A percentile compares a stretch with the other conserved stretches of the same genome.
These are phyloP conservation scores for Medauroidea extradentata DNA, from an alignment of 1,140 invertebrate genomes.

Conservation along the genomic window DNA sequence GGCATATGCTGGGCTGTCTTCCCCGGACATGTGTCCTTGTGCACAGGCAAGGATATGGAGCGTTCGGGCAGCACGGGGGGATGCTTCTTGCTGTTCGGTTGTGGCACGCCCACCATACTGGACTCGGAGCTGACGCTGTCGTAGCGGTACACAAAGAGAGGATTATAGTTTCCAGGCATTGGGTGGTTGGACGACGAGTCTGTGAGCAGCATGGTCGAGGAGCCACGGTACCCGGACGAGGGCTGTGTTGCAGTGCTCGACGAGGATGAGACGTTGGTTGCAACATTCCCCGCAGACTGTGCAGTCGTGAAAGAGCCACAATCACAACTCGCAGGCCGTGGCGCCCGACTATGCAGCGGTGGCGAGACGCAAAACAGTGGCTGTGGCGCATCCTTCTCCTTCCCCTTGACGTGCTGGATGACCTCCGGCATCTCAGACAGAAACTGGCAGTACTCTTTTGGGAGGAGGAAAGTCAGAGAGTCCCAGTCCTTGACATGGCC, in stretches of 20 bases:
- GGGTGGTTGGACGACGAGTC: slow-evolving; percentile 65
- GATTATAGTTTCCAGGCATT: slow-evolving; percentile 55
- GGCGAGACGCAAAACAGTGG: slow-evolving; percentile 63
- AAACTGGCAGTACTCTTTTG: slow-evolving; percentile 69
- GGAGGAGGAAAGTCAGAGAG: slow-evolving; percentile 79
- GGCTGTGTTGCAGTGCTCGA: slow-evolving; percentile 13
- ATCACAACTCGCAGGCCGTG: slow-evolving; percentile 57
- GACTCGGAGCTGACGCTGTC: slow-evolving; percentile 54
- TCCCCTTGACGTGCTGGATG: slow-evolving; percentile 55
- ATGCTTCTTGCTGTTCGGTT: slow-evolving; percentile 42
- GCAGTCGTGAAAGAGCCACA: slow-evolving; percentile 45
- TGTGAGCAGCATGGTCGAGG: slow-evolving; percentile 68
- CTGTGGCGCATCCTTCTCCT: slow-evolving; percentile 49
- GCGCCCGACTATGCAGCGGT: slow-evolving; percentile 47
- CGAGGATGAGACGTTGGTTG: slow-evolving; percentile 4
- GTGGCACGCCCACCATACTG: slow-evolving; percentile 18
- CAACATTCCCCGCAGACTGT: not conserved
- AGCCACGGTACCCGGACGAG: slow-evolving; percentile 79
- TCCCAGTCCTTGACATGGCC: slow-evolving; percentile 87
- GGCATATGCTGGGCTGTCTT: slow-evolving; percentile 38
- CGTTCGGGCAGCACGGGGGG: slow-evolving; percentile 54
- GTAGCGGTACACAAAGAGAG: slow-evolving; percentile 75
- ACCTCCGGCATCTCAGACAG: slow-evolving; percentile 72
- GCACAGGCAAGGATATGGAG: slow-evolving; percentile 56
- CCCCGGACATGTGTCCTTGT: slow-evolving; percentile 41